Evolutionary conservation across 2,113 vertebrate genomes (phyloP).

Genomic region (Vombatus ursinus): DNA sequence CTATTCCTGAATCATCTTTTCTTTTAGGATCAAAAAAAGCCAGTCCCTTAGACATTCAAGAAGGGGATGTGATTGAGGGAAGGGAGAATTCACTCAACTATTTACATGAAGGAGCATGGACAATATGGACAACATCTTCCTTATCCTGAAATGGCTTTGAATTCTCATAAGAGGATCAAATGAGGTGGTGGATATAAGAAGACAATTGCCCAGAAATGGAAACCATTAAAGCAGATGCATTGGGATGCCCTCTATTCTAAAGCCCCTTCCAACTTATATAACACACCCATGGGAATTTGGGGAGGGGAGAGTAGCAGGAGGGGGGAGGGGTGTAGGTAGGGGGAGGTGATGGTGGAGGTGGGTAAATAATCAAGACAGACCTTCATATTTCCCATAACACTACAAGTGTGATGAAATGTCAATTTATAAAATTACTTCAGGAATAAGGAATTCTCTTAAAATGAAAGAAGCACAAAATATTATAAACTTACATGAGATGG

Average conservation of each 20-base stretch:
- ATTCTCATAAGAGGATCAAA: not conserved
- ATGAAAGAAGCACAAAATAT: not conserved
- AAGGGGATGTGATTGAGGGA: conserved; percentile 1
- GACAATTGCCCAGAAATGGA: conserved; percentile 24
- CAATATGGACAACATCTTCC: not conserved
- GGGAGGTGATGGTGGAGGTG: too few relatives aligned
- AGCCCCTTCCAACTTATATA: not conserved
- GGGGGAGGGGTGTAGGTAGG: not conserved
- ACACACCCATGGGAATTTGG: not conserved
- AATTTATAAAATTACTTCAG: not conserved
- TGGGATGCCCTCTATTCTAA: not conserved
- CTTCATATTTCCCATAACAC: not conserved
- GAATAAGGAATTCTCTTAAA: not conserved
- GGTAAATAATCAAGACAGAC: not conserved
- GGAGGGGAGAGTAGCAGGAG: too few relatives aligned
- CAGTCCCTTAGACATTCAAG: conserved; percentile 12
- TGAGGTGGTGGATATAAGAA: not conserved
- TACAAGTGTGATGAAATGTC: not conserved
- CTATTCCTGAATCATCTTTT: not conserved
- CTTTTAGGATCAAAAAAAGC: not conserved
- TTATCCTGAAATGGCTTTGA: not conserved
- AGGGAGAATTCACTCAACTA: conserved; percentile 18
- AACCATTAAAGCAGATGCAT: not conserved
- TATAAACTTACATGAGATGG: not conserved
- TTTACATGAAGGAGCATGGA: not conserved